These are phyloP conservation scores for Cheilosia soror DNA, from an alignment of 2,888 invertebrate genomes.

Conservation along the genomic window DNA sequence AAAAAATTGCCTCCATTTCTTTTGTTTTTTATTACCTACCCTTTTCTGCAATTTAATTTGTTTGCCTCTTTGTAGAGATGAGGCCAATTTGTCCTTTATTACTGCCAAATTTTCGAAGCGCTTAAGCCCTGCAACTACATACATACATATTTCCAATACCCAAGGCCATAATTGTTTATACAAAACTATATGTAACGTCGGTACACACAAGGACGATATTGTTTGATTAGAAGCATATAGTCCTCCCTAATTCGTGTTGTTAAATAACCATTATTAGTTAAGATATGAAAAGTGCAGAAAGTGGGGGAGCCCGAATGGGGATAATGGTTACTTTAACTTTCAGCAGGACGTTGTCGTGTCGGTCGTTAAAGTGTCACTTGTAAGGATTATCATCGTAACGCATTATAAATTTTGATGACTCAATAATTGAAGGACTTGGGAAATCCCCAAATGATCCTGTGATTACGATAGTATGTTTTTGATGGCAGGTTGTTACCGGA, in stretches of 20 bases:
- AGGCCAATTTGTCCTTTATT: conserved; percentile 52
- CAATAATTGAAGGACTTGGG: conserved; percentile 38
- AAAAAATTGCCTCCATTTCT: conserved; percentile 1
- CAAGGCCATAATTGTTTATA: conserved; percentile 13
- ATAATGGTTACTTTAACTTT: conserved; percentile 38
- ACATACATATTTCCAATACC: conserved; percentile 34
- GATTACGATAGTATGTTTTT: conserved; percentile 42
- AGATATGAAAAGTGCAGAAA: conserved; percentile 35
- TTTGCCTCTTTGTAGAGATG: conserved; percentile 32
- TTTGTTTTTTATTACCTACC: conserved; percentile 13
- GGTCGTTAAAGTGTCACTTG: conserved; percentile 51
- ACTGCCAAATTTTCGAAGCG: conserved; percentile 12
- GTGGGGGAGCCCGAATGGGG: not conserved
- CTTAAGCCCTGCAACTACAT: conserved; percentile 19
- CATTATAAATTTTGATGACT: conserved; percentile 52
- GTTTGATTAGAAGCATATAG: conserved; percentile 22
- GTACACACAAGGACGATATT: conserved; percentile 12
- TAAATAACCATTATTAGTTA: conserved; percentile 61
- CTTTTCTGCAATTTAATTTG: conserved; percentile 42
- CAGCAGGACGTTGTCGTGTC: conserved; percentile 27
- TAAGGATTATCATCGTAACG: conserved; percentile 48
- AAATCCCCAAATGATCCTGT: conserved; percentile 46
- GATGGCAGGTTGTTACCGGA: conserved; percentile 11
- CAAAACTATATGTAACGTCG: conserved; percentile 15
- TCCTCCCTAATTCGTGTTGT: conserved; percentile 34